Evolutionary conservation across 2,888 invertebrate species (phyloP).

Genomic region (Temnothorax unifasciatus): DNA sequence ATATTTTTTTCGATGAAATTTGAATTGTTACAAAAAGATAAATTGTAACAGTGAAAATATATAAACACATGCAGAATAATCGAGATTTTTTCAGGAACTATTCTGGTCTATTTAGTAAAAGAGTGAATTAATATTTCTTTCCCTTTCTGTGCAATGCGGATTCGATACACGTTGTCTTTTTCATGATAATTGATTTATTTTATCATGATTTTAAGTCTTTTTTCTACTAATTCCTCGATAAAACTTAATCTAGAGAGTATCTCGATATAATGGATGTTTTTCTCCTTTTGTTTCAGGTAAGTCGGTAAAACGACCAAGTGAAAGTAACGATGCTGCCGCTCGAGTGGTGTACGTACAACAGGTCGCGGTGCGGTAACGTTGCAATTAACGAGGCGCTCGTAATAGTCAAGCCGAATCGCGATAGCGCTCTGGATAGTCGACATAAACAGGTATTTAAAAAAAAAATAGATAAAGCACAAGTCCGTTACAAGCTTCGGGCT

Average conservation of each 20-base stretch:
- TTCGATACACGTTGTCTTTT: neutral
- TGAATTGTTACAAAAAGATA: neutral
- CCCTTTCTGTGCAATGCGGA: neutral
- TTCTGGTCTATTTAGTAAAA: neutral
- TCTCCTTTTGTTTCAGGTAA: constrained; percentile 79
- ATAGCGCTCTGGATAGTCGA: constrained; percentile 38
- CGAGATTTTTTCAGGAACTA: neutral
- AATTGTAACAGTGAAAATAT: constrained; percentile 1
- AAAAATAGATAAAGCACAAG: constrained; percentile 44
- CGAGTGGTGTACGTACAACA: constrained; percentile 56
- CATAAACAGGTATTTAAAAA: constrained; percentile 58
- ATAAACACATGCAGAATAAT: neutral
- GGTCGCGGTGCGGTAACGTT: constrained; percentile 60
- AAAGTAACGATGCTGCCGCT: constrained; percentile 29
- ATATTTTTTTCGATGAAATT: neutral
- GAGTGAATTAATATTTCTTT: neutral
- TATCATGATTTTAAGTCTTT: neutral
- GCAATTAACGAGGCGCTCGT: constrained; percentile 65
- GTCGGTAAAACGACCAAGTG: constrained; percentile 56
- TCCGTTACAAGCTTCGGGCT: constrained; percentile 55
- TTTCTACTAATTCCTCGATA: neutral
- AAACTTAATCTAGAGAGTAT: constrained; percentile 8
- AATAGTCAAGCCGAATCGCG: constrained; percentile 56
- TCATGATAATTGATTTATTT: neutral
- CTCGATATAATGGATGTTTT: constrained; percentile 27